Evolutionary conservation across 2,797 vertebrate species (phyloP).

Genomic region (Apodemus agrarius): DNA sequence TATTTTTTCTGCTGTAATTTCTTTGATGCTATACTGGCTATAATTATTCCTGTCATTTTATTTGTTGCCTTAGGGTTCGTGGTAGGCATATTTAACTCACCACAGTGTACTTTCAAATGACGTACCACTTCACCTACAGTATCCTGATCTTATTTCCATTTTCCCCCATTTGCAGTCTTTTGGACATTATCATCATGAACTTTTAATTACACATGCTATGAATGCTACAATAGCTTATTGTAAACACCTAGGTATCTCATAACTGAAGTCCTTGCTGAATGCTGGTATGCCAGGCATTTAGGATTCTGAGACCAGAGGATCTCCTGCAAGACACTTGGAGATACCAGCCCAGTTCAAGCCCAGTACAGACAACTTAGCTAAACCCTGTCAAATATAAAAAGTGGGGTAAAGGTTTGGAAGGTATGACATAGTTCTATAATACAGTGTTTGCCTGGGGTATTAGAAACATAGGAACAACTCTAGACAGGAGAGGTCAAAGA

Average conservation of each 20-base stretch:
- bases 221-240: neutral
- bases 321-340: neutral
- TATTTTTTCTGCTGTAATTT: neutral
- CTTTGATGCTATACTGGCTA: neutral
- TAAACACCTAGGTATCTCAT: neutral
- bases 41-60: constrained; percentile 8
- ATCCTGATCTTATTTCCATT: neutral
- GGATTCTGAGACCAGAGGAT: neutral
- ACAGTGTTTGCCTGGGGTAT: neutral
- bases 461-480: neutral
- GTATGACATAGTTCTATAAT: neutral
- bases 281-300: neutral
- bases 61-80: neutral
- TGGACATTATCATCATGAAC: neutral
- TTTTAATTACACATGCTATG: constrained; percentile 2
- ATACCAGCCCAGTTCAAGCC: neutral
- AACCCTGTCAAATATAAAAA: neutral
- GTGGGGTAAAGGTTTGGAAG: neutral
- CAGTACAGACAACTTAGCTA: neutral
- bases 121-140: neutral
- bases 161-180: neutral
- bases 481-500: no score
- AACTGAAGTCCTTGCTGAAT: no score
- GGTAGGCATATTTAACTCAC: neutral
- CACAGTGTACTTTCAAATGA: neutral